phyloP scores from a whole-genome alignment of 1,140 invertebrate genomes.

The Popillia japonica region DNA sequence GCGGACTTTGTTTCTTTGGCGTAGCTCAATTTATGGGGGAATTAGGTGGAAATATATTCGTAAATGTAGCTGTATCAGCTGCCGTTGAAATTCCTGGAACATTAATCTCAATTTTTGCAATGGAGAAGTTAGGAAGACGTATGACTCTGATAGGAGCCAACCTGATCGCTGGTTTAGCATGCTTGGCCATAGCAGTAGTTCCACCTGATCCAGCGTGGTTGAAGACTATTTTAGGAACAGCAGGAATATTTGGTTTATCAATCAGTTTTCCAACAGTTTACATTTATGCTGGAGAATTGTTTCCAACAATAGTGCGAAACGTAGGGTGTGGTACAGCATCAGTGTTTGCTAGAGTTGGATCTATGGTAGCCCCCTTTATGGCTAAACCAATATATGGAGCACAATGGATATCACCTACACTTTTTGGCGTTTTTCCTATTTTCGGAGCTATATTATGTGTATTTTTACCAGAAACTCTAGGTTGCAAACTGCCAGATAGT shows the following conservation, averaged over 20 bases:
- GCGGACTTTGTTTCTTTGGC: constrained; percentile 78
- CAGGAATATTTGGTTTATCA: constrained; percentile 74
- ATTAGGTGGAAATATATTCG: constrained; percentile 74
- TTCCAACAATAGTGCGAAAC: constrained; percentile 74
- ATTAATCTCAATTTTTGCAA: constrained; percentile 70
- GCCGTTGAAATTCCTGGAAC: constrained; percentile 74
- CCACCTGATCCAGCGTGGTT: constrained; percentile 62
- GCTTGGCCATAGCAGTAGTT: constrained; percentile 68
- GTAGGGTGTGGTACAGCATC: constrained; percentile 72
- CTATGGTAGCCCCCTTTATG: constrained; percentile 72
- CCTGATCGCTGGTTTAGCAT: constrained; percentile 68
- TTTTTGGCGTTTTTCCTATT: constrained; percentile 73
- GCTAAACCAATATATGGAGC: constrained; percentile 60
- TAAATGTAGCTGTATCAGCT: constrained; percentile 77
- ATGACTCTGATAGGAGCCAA: constrained; percentile 71
- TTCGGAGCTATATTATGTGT: constrained; percentile 71
- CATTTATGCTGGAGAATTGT: constrained; percentile 73
- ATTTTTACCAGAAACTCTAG: constrained; percentile 78
- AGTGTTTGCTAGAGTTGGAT: constrained; percentile 73
- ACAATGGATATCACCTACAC: constrained; percentile 70
- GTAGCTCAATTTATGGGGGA: constrained; percentile 78
- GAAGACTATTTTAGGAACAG: constrained; percentile 64
- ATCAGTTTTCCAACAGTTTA: constrained; percentile 73
- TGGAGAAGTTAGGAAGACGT: constrained; percentile 72
- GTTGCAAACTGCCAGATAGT: constrained; percentile 76